Conservation (phyloP, 2,888 invertebrate genomes). For the Clusia tigrina region DNA sequence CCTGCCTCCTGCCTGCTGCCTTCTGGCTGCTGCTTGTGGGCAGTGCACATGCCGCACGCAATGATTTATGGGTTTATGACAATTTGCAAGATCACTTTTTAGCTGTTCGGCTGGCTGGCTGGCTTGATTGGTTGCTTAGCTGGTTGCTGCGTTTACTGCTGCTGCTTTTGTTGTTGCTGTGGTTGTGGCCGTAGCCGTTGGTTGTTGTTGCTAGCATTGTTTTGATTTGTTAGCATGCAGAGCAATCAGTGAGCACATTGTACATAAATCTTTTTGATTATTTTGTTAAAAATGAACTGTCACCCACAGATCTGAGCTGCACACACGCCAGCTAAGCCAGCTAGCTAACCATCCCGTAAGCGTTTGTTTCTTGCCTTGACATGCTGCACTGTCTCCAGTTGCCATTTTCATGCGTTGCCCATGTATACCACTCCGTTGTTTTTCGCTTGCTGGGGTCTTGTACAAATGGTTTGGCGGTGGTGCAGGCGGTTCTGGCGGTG, state of each 20-base stretch:
- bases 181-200: too few species aligned
- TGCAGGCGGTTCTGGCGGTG: not conserved
- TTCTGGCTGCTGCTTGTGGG: too few species aligned
- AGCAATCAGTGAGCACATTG: not conserved
- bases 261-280: conserved; percentile 1
- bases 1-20: too few species aligned
- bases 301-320: not conserved
- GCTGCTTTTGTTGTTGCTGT: not conserved
- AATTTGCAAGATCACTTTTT: not conserved
- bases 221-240: not conserved
- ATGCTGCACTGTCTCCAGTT: too few species aligned
- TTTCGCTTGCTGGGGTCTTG: not conserved
- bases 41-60: not conserved
- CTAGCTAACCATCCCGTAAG: not conserved
- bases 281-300: not conserved
- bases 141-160: not conserved
- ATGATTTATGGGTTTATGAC: not conserved
- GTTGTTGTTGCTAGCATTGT: not conserved
- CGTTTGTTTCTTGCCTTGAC: too few species aligned
- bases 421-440: not conserved
- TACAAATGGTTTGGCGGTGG: not conserved
- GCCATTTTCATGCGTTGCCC: not conserved
- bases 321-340: not conserved
- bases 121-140: not conserved
- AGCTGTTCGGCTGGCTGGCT: not conserved